phyloP scores from a whole-genome alignment of 2,797 vertebrate species.

The Macrochelys suwanniensis region DNA sequence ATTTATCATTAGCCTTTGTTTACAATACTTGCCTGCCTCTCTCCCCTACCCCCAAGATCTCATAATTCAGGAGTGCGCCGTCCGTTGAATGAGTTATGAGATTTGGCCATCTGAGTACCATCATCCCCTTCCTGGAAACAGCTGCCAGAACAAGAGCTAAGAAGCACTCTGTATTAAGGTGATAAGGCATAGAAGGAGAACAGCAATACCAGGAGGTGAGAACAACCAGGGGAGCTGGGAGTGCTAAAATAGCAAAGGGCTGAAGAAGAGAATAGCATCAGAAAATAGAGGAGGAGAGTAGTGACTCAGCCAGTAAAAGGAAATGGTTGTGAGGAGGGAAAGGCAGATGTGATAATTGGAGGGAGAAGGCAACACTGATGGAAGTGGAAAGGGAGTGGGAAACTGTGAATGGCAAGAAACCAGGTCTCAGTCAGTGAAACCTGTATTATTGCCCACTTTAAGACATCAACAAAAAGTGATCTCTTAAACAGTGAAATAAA shows the following conservation, averaged over 20 bases:
- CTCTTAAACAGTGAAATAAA: background rate
- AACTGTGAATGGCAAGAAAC: background rate
- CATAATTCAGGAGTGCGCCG: constrained; percentile 13
- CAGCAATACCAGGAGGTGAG: constrained; percentile 38
- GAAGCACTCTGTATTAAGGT: constrained; percentile 53
- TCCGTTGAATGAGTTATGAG: constrained; percentile 30
- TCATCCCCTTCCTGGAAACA: constrained; percentile 45
- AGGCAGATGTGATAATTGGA: background rate
- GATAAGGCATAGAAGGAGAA: constrained; percentile 43
- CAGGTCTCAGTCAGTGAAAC: constrained; percentile 5
- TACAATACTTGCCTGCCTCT: background rate
- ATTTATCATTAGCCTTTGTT: constrained; percentile 13
- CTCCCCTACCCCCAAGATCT: constrained; percentile 10
- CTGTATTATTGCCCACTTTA: background rate
- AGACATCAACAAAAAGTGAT: background rate
- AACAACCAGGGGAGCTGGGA: constrained; percentile 37
- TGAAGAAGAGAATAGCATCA: constrained; percentile 38
- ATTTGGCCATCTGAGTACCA: constrained; percentile 34
- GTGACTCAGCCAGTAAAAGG: background rate
- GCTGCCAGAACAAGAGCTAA: constrained; percentile 56
- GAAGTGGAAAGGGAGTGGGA: constrained; percentile 48
- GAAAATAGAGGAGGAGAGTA: background rate
- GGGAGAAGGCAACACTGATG: constrained; percentile 17
- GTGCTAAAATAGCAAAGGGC: constrained; percentile 52
- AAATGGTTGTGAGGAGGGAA: background rate